Percentiles rank a stretch among this genome's conserved stretches.
phyloP scores from a whole-genome alignment of 1,140 invertebrate genomes.

The Globodera rostochiensis region DNA sequence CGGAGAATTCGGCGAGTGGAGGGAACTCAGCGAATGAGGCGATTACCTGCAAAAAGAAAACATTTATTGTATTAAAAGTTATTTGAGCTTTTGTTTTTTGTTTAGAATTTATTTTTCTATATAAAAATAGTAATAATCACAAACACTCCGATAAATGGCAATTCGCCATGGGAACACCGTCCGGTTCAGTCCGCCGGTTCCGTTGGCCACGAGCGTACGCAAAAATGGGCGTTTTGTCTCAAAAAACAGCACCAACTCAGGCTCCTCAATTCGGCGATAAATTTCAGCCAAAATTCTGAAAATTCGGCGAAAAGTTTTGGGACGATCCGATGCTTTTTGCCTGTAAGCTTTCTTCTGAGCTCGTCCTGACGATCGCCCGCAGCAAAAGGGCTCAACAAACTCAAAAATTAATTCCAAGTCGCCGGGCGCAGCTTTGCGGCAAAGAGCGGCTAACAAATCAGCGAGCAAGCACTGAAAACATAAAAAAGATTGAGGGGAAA shows the following conservation, averaged over 20 bases:
- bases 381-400: slow-evolving; percentile 18
- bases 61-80: no score
- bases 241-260: slow-evolving; percentile 31
- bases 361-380: slow-evolving; percentile 5
- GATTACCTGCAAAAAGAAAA: slow-evolving; percentile 4
- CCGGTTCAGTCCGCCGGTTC: neutral
- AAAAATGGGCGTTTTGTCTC: slow-evolving; percentile 26
- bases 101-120: neutral
- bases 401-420: slow-evolving; percentile 20
- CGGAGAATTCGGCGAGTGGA: slow-evolving; percentile 10
- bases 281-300: slow-evolving; percentile 39
- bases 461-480: slow-evolving; percentile 33
- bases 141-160: slow-evolving; percentile 20
- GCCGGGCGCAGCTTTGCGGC: neutral
- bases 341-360: slow-evolving; percentile 48
- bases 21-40: neutral
- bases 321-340: neutral
- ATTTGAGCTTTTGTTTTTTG: no score
- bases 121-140: neutral
- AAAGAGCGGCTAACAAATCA: slow-evolving; percentile 39
- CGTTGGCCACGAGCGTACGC: slow-evolving; percentile 19
- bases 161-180: slow-evolving; percentile 17
- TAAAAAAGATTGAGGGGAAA: no score
- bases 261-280: slow-evolving; percentile 35
- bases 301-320: neutral